Conservation (phyloP, 2,888 invertebrate species). For the Sarcophaga variegata region DNA sequence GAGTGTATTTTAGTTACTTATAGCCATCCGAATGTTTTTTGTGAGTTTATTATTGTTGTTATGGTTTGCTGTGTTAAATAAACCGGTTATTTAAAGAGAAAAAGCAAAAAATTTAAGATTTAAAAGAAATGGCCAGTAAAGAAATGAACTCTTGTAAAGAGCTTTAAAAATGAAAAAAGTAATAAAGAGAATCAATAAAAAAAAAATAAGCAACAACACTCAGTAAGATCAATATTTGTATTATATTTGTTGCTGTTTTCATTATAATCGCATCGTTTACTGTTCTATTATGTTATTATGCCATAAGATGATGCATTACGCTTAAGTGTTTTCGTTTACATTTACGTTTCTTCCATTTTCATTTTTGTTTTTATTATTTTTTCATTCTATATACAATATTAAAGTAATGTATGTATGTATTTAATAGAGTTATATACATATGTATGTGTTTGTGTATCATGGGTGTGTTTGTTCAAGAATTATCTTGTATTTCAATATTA, state of each 20-base stretch:
- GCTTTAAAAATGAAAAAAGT: constrained; percentile 17
- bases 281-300: constrained; percentile 20
- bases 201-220: not conserved
- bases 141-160: constrained; percentile 30
- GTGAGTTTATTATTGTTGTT: constrained; percentile 6
- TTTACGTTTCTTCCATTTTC: not conserved
- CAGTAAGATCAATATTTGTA: not conserved
- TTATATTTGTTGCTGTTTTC: constrained; percentile 14
- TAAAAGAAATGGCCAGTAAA: not conserved
- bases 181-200: constrained; percentile 16
- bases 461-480: not conserved
- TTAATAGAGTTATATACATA: too few species aligned
- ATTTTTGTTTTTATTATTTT: constrained; percentile 10
- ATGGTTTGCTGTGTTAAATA: not conserved
- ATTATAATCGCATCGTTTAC: constrained; percentile 42
- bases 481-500: not conserved
- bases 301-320: not conserved
- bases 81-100: not conserved
- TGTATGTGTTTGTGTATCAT: too few species aligned
- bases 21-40: constrained; percentile 2
- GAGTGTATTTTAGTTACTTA: not conserved
- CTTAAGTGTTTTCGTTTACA: not conserved
- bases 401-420: too few species aligned
- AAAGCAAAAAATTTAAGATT: not conserved
- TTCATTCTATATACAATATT: not conserved